These are phyloP conservation scores for Catagonus wagneri DNA, from an alignment of 2,113 vertebrate species.

Conservation along the genomic window DNA sequence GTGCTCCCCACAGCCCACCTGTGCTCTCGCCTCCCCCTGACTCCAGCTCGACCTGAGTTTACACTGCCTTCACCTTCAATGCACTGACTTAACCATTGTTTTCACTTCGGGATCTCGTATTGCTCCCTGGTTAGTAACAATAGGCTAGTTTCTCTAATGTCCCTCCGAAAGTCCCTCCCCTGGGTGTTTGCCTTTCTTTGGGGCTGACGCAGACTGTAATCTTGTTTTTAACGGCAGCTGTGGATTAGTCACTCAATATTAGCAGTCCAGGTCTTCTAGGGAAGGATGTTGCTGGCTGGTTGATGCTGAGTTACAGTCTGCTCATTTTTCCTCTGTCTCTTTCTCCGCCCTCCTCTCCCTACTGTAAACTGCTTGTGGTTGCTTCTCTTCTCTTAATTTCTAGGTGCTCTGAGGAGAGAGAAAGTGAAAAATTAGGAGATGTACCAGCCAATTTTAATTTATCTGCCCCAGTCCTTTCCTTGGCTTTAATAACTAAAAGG, in stretches of 20 bases:
- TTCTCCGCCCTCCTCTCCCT: background rate
- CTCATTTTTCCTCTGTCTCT: background rate
- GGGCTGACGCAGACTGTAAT: background rate
- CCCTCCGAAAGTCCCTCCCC: background rate
- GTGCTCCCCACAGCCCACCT: conserved; percentile 71
- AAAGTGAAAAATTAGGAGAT: background rate
- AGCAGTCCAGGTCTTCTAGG: conserved; percentile 34
- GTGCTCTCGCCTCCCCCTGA: conserved; percentile 49
- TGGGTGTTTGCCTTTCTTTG: conserved; percentile 41
- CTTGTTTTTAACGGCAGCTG: conserved; percentile 68
- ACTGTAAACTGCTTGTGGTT: background rate
- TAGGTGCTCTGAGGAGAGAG: background rate
- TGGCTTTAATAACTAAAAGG: conserved; percentile 9
- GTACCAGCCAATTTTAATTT: conserved; percentile 28
- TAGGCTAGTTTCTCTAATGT: background rate
- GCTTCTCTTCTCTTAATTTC: background rate
- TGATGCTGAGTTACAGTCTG: background rate
- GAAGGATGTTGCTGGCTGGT: conserved; percentile 42
- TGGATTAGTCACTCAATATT: conserved; percentile 59
- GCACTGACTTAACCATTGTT: background rate
- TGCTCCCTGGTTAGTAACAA: conserved; percentile 25
- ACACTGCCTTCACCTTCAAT: conserved; percentile 54
- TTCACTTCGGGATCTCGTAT: background rate
- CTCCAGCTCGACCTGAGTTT: conserved; percentile 71
- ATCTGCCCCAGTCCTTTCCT: conserved; percentile 22